A percentile compares a stretch with the other conserved stretches of the same genome.
Evolutionary conservation across 2,888 invertebrate genomes (phyloP).

Genomic region (Euspilapteryx auroguttella): DNA sequence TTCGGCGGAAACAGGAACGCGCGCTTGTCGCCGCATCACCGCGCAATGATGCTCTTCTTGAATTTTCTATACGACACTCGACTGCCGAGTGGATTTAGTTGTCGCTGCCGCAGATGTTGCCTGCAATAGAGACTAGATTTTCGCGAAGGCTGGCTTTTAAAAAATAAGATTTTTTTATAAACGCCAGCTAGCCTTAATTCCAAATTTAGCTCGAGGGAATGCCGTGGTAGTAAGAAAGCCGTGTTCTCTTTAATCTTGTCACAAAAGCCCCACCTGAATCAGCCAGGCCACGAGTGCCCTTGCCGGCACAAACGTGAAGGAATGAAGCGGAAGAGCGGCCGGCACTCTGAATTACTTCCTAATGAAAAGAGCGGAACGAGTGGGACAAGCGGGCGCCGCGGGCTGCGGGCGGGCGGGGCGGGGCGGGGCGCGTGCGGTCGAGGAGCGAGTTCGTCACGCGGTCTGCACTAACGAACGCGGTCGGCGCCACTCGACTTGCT

Average conservation of each 20-base stretch:
- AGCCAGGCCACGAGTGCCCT: constrained; percentile 45
- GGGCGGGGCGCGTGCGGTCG: constrained; percentile 13
- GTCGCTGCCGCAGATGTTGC: neutral
- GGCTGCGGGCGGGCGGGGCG: constrained; percentile 9
- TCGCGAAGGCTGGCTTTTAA: no score
- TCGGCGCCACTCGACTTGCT: constrained; percentile 28
- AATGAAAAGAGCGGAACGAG: constrained; percentile 55
- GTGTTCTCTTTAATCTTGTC: constrained; percentile 56
- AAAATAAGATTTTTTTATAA: no score
- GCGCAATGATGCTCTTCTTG: constrained; percentile 6
- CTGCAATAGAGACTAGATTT: neutral
- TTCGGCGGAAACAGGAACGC: constrained; percentile 10
- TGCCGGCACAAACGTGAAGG: constrained; percentile 43
- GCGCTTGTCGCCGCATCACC: constrained; percentile 5
- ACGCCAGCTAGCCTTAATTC: constrained; percentile 34
- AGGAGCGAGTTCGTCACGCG: constrained; percentile 30
- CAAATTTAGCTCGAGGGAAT: constrained; percentile 42
- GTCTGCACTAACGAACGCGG: constrained; percentile 49
- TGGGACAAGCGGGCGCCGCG: constrained; percentile 27
- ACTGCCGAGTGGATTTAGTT: constrained; percentile 3
- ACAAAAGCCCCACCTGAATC: constrained; percentile 58
- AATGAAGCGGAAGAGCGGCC: constrained; percentile 55
- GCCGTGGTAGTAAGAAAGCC: constrained; percentile 31
- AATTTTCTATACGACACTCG: constrained; percentile 9
- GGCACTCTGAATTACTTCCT: constrained; percentile 58